phyloP scores from a whole-genome alignment of 2,797 vertebrate species.

The Neosalanx taihuensis region DNA sequence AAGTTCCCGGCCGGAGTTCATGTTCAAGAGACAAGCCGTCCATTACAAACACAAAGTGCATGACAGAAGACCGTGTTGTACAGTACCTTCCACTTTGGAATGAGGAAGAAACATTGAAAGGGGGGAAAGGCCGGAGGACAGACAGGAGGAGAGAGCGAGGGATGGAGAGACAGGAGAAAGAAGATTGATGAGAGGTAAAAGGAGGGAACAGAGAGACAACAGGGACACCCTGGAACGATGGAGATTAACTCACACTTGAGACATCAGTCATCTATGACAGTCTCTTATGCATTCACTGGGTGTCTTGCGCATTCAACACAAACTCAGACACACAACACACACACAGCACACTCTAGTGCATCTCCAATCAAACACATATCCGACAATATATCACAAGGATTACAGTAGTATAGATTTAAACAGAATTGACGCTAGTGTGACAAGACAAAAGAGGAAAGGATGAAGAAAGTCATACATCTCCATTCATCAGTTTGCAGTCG shows the following conservation, averaged over 20 bases:
- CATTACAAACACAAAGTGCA: neutral
- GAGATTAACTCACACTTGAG: neutral
- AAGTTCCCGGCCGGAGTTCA: too few species aligned
- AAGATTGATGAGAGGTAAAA: slow-evolving; percentile 3
- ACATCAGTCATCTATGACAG: neutral
- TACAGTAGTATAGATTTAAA: too few species aligned
- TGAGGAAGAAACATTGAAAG: slow-evolving; percentile 55
- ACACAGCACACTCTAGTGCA: neutral
- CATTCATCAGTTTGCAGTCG: slow-evolving; percentile 93
- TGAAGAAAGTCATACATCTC: slow-evolving; percentile 81
- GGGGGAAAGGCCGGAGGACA: slow-evolving; percentile 34
- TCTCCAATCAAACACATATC: neutral
- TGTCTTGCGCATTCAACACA: neutral
- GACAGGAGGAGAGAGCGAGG: slow-evolving; percentile 43
- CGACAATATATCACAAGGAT: too few species aligned
- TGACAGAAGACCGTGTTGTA: slow-evolving; percentile 41
- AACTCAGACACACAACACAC: slow-evolving; percentile 6
- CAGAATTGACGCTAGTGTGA: neutral
- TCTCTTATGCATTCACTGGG: too few species aligned
- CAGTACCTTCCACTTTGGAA: slow-evolving; percentile 74
- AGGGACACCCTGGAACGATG: too few species aligned
- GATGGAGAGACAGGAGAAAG: slow-evolving; percentile 16
- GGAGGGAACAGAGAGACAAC: neutral
- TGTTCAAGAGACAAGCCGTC: neutral
- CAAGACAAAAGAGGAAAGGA: neutral